Percentiles rank a stretch among this genome's conserved stretches.
Conservation (phyloP, 2,888 invertebrate species). For the Andrena dorsata region DNA sequence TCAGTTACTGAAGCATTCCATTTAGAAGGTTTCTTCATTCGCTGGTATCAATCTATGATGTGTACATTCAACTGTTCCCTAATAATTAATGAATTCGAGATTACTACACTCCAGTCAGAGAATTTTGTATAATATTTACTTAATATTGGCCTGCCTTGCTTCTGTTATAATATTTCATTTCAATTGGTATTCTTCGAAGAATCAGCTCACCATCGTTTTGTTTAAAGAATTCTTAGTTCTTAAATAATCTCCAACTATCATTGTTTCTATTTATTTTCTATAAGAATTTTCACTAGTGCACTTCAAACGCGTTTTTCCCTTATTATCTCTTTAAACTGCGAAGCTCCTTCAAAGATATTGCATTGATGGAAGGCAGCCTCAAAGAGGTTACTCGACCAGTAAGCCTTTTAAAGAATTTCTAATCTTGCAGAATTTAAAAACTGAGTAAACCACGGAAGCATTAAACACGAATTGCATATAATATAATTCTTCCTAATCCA, state of each 20-base stretch:
- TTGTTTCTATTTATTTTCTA: not conserved
- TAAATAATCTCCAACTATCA: not conserved
- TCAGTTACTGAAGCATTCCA: not conserved
- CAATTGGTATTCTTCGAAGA: not conserved
- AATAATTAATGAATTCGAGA: not conserved
- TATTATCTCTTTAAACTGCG: slow-evolving; percentile 18
- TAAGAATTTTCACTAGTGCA: slow-evolving; percentile 3
- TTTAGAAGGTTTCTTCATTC: not conserved
- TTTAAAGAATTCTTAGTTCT: not conserved
- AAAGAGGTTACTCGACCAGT: slow-evolving; percentile 5
- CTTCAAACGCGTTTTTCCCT: slow-evolving; percentile 20
- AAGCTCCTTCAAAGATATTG: slow-evolving; percentile 21
- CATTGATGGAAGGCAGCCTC: not conserved
- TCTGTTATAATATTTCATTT: not conserved
- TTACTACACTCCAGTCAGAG: not conserved
- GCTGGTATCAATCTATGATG: not conserved
- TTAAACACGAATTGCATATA: no score
- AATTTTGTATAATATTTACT: not conserved
- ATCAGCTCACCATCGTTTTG: not conserved
- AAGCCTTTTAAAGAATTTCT: slow-evolving; percentile 1
- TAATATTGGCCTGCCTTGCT: not conserved
- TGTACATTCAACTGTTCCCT: not conserved
- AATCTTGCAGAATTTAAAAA: no score
- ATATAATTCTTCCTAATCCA: no score
- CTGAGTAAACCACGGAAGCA: no score